Base-by-base conservation (phyloP, 1,140 invertebrate species). In the Mizuhopecten yessoensis region DNA sequence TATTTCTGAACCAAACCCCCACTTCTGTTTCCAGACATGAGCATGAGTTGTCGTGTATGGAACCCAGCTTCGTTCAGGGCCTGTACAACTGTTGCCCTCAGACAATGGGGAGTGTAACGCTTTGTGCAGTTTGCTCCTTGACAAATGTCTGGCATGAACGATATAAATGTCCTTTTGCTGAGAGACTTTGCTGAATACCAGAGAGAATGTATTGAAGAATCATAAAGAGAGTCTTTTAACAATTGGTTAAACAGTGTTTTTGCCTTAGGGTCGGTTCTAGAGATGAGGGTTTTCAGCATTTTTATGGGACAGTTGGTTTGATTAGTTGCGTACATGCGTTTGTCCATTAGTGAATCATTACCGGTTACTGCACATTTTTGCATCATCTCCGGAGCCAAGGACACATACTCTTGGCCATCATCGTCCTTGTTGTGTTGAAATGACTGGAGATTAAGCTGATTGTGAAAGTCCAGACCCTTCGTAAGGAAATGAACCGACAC, bases 361-460 rank as follows among this genome's bases (percentile, higher is more conserved):
- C 91, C 91, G 33, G 86, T 45, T 49, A 87, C 86, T 34, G 39
- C 57, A 34, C 86, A 89, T 87, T 34, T 91, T 88, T 91, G 88
- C 33, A 75, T 86, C 3, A 89, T 91, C 86, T 91, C 88, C 10
- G 87, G 88, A 7, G 86, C 87, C 10, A 91, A 34, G 7, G 86
- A 39, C 10, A 86, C 86, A 42, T 87, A 91, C 75, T 91, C 91
- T 49, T 89, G 17, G 9, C 88, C 88, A 87, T 87, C 42, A 9
- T 91, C 88, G 39, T 91, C 91, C 7, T 33, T 39, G 3, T 86
- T 36, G 13, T 86, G 39, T 20, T 33, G 1, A 42, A 90, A 86
- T 20, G 75, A 90, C 15, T 86, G 0, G 0, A 29, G 23, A 1
- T 0, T 10, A n/a, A 90, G 75, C 33, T 90, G 89, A 34, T 86